A percentile compares a stretch with the other conserved stretches of the same genome.
These are phyloP conservation scores for Epinotia brunnichana DNA, from an alignment of 2,888 invertebrate genomes.

Conservation along the genomic window DNA sequence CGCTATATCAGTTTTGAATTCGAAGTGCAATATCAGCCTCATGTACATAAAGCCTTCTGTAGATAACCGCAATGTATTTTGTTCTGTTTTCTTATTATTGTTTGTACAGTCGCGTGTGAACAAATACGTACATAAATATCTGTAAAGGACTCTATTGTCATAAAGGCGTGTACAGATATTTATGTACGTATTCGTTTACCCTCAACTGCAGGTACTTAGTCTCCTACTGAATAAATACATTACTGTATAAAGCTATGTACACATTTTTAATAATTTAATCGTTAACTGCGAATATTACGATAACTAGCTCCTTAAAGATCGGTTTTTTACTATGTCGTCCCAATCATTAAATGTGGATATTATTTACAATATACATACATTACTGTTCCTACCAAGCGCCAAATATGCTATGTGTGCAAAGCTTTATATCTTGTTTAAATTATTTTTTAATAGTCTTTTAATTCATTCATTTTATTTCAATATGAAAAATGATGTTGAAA, in stretches of 20 bases:
- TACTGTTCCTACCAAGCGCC: not conserved
- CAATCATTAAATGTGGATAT: not conserved
- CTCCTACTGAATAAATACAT: too few relatives aligned
- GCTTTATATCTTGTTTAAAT: constrained; percentile 8
- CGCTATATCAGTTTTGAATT: constrained; percentile 2
- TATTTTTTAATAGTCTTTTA: not conserved
- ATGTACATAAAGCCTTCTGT: constrained; percentile 31
- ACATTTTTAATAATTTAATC: constrained; percentile 9
- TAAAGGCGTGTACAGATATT: too few relatives aligned
- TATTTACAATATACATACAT: constrained; percentile 1
- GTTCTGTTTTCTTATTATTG: constrained; percentile 13
- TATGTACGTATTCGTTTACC: too few relatives aligned
- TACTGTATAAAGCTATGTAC: too few relatives aligned
- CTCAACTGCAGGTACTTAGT: too few relatives aligned
- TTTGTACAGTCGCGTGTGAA: constrained; percentile 37
- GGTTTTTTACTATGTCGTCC: too few relatives aligned
- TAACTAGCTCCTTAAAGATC: too few relatives aligned
- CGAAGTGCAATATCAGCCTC: constrained; percentile 26
- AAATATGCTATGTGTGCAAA: constrained; percentile 23
- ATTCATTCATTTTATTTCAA: not conserved
- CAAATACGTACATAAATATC: too few relatives aligned
- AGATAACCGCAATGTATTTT: constrained; percentile 19
- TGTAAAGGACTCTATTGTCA: too few relatives aligned
- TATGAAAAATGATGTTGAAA: not conserved
- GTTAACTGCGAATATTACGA: not conserved